Conservation (phyloP, 2,113 vertebrate species). For the Hemiprocne comata region DNA sequence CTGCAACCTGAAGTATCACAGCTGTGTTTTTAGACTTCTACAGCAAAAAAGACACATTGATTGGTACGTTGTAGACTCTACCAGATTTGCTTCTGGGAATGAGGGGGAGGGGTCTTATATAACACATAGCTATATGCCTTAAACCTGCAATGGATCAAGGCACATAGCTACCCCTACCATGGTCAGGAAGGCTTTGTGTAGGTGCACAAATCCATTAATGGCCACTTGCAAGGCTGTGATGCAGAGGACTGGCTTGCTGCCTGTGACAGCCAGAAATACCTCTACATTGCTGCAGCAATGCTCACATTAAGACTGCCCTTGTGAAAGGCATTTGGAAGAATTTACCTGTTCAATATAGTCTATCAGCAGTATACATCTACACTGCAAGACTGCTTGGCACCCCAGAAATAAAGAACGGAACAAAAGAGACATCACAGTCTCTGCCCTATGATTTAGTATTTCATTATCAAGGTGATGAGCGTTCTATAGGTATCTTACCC, state of each 20-base stretch:
- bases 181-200: neutral
- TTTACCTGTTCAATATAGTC: too few relatives aligned
- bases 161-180: accelerated
- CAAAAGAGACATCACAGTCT: neutral
- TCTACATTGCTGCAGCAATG: neutral
- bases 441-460: neutral
- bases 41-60: neutral
- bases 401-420: neutral
- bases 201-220: neutral
- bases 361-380: neutral
- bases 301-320: neutral
- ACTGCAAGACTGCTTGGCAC: neutral
- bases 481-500: neutral
- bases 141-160: neutral
- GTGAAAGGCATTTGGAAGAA: too few relatives aligned
- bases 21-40: neutral
- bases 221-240: neutral
- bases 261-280: neutral
- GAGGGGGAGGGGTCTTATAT: neutral
- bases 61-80: neutral
- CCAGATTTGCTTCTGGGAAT: neutral
- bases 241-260: neutral
- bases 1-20: neutral
- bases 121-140: accelerated
- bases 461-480: neutral